phyloP scores from a whole-genome alignment of 2,797 vertebrate species.

The Tympanoctomys barrerae region DNA sequence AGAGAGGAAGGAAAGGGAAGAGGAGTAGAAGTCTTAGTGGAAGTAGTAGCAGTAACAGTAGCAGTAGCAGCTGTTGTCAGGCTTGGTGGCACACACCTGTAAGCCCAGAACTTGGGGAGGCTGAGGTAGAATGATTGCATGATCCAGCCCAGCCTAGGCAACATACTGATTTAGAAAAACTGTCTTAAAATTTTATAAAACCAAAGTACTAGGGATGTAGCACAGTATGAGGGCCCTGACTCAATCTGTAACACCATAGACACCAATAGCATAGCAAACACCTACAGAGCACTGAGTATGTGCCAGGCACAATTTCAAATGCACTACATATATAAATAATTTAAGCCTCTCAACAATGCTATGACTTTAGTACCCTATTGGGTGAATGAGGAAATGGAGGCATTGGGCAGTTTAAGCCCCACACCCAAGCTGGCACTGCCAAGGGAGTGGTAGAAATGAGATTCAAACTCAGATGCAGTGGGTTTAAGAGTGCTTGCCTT shows the following conservation, averaged over 20 bases:
- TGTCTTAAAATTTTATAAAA: not conserved
- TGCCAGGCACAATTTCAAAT: not conserved
- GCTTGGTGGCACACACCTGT: not conserved
- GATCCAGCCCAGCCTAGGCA: not conserved
- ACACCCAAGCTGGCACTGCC: not conserved
- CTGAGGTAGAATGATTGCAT: not conserved
- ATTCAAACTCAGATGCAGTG: not conserved
- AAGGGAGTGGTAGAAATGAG: not conserved
- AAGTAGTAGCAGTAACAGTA: not conserved
- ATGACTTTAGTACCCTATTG: constrained; percentile 37
- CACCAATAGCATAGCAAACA: not conserved
- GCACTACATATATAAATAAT: not conserved
- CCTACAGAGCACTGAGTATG: not conserved
- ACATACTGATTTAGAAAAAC: not conserved
- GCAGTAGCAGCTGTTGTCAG: not conserved
- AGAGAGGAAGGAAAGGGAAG: not conserved
- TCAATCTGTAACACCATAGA: not conserved
- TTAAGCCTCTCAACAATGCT: constrained; percentile 5
- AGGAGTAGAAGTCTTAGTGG: not conserved
- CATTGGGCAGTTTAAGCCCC: not conserved
- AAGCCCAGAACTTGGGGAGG: not conserved
- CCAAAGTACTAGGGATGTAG: not conserved
- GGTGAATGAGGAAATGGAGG: constrained; percentile 51
- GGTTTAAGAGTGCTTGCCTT: not conserved
- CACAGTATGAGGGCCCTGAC: not conserved